These are phyloP conservation scores for Ellobium chinense DNA, from an alignment of 2,888 invertebrate genomes.

Conservation along the genomic window DNA sequence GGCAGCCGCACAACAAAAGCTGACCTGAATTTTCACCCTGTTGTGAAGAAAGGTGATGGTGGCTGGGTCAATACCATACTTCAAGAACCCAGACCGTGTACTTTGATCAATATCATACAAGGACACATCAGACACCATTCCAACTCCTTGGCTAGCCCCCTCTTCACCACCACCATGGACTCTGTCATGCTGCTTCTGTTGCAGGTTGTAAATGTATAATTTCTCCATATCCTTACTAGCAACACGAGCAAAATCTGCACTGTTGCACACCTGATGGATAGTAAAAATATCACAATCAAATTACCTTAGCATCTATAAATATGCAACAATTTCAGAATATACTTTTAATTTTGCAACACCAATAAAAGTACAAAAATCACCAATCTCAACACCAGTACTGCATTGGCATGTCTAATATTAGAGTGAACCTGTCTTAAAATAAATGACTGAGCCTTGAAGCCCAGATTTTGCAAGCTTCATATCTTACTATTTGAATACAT, in stretches of 20 bases:
- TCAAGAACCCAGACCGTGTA: slow-evolving; percentile 15
- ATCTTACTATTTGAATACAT: too few relatives aligned
- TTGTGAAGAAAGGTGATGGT: slow-evolving; percentile 49
- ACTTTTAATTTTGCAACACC: too few relatives aligned
- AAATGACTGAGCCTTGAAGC: too few relatives aligned
- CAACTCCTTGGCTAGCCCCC: not conserved
- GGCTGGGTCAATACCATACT: slow-evolving; percentile 58
- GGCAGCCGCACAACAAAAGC: not conserved
- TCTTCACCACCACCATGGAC: not conserved
- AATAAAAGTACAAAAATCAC: too few relatives aligned
- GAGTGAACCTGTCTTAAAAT: too few relatives aligned
- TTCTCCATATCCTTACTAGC: slow-evolving; percentile 52
- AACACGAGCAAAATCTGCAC: slow-evolving; percentile 61
- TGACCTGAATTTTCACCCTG: slow-evolving; percentile 37
- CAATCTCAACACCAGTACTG: too few relatives aligned
- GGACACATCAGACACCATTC: not conserved
- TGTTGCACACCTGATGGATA: slow-evolving; percentile 77
- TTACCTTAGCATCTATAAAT: not conserved
- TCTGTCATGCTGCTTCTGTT: not conserved
- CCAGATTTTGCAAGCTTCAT: too few relatives aligned
- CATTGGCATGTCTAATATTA: too few relatives aligned
- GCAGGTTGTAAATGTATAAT: slow-evolving; percentile 37
- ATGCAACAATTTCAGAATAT: too few relatives aligned
- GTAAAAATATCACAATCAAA: not conserved
- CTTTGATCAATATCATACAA: slow-evolving; percentile 30